A percentile compares a stretch with the other conserved stretches of the same genome.
Conservation (phyloP, 2,888 invertebrate genomes). For the Leptopilina drosophilae region DNA sequence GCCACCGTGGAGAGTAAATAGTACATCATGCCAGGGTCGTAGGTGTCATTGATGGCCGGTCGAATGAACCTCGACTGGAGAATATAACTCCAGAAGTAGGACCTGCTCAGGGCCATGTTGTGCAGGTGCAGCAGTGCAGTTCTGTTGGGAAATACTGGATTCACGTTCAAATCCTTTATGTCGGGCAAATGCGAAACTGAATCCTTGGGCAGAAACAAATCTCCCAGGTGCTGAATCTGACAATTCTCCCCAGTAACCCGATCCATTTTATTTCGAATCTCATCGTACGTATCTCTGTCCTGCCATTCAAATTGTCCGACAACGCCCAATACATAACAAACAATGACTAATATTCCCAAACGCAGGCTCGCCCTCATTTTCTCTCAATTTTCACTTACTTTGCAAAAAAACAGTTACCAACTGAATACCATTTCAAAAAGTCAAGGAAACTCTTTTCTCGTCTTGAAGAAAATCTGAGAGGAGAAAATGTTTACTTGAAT, state of each 20-base stretch:
- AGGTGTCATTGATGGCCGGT: slow-evolving; percentile 93
- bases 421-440: neutral
- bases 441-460: neutral
- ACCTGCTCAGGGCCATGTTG: slow-evolving; percentile 96
- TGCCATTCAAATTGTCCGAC: slow-evolving; percentile 96
- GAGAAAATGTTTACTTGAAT: neutral
- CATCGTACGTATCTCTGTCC: slow-evolving; percentile 92
- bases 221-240: slow-evolving; percentile 89
- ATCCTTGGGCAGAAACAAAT: slow-evolving; percentile 90
- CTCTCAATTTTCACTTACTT: neutral
- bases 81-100: slow-evolving; percentile 97
- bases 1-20: slow-evolving; percentile 96
- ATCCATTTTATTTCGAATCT: slow-evolving; percentile 89
- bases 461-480: neutral
- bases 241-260: slow-evolving; percentile 93
- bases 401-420: neutral
- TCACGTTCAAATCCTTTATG: slow-evolving; percentile 95
- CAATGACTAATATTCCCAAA: slow-evolving; percentile 51
- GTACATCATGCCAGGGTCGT: slow-evolving; percentile 99
- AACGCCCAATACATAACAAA: slow-evolving; percentile 80
- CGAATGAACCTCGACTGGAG: slow-evolving; percentile 93
- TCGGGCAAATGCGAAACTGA: slow-evolving; percentile 94
- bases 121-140: slow-evolving; percentile 95
- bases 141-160: slow-evolving; percentile 95
- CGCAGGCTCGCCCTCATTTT: slow-evolving; percentile 3